Conservation (phyloP, 2,113 vertebrate genomes). For the mouse (Mus musculus) region DNA sequence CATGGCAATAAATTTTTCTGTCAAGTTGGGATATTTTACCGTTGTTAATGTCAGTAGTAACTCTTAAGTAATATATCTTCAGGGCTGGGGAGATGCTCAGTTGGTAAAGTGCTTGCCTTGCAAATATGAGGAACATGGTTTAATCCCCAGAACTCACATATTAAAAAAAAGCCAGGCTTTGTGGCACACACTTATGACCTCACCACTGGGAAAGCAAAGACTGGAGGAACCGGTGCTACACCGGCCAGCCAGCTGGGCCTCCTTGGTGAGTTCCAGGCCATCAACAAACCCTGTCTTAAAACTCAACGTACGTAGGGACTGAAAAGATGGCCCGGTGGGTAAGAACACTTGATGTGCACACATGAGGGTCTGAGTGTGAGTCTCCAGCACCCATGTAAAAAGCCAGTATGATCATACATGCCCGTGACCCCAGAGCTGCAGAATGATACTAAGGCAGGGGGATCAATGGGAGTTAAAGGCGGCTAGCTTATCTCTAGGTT, state of each 20-base stretch:
- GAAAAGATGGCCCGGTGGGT: too few relatives aligned
- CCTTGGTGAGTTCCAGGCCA: not conserved
- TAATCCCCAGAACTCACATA: not conserved
- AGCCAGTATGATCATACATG: too few relatives aligned
- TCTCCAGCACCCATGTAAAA: not conserved
- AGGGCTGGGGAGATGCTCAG: not conserved
- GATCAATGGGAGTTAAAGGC: too few relatives aligned
- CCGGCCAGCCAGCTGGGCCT: too few relatives aligned
- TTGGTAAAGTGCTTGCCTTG: not conserved
- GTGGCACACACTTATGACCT: not conserved
- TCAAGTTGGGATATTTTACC: slow-evolving; percentile 68
- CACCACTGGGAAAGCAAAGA: not conserved
- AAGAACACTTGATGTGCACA: too few relatives aligned
- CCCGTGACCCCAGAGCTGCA: not conserved
- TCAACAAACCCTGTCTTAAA: not conserved
- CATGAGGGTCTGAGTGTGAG: not conserved
- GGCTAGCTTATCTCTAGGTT: not conserved
- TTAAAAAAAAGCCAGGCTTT: not conserved
- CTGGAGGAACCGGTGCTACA: not conserved
- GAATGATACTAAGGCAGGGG: too few relatives aligned
- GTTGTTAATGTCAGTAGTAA: slow-evolving; percentile 85
- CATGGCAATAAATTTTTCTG: slow-evolving; percentile 75
- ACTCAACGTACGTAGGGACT: not conserved
- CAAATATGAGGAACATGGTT: not conserved
- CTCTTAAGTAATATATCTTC: slow-evolving; percentile 80